phyloP scores from a whole-genome alignment of 2,888 invertebrate species.

The Nymphalis urticae region DNA sequence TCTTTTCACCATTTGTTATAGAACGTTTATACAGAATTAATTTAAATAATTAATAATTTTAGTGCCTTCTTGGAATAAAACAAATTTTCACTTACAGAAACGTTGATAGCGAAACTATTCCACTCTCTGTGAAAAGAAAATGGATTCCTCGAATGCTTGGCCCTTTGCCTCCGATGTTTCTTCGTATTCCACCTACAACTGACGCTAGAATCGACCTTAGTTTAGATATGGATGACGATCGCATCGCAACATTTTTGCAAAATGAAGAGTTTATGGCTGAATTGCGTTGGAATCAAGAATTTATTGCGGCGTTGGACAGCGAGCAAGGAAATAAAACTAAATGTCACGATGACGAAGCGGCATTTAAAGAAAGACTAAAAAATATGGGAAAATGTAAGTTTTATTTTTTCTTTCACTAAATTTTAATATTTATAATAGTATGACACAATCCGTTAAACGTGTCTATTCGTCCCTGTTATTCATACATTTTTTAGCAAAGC shows the following conservation, averaged over 20 bases:
- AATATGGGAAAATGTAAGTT: slow-evolving; percentile 90
- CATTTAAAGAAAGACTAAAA: slow-evolving; percentile 88
- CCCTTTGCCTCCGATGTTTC: slow-evolving; percentile 89
- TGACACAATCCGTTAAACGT: no score
- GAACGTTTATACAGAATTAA: no score
- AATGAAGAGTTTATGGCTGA: slow-evolving; percentile 95
- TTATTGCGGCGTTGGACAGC: slow-evolving; percentile 90
- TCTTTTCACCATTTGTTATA: no score
- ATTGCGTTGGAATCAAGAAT: slow-evolving; percentile 91
- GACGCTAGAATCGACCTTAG: slow-evolving; percentile 76
- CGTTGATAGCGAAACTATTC: slow-evolving; percentile 69
- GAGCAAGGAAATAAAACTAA: slow-evolving; percentile 82
- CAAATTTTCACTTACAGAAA: slow-evolving; percentile 55
- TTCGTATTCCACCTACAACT: slow-evolving; percentile 82
- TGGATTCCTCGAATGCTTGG: slow-evolving; percentile 92
- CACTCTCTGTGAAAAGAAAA: slow-evolving; percentile 76
- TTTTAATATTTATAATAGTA: no score
- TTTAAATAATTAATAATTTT: no score
- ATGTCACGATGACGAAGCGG: slow-evolving; percentile 84
- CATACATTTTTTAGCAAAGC: no score
- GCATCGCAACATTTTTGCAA: slow-evolving; percentile 92
- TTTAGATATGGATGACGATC: slow-evolving; percentile 90
- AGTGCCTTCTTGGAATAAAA: no score
- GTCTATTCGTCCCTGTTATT: no score
- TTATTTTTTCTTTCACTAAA: no score